phyloP scores from a whole-genome alignment of 92 coral and sea anemone genomes.

The Blastomussa wellsi region DNA sequence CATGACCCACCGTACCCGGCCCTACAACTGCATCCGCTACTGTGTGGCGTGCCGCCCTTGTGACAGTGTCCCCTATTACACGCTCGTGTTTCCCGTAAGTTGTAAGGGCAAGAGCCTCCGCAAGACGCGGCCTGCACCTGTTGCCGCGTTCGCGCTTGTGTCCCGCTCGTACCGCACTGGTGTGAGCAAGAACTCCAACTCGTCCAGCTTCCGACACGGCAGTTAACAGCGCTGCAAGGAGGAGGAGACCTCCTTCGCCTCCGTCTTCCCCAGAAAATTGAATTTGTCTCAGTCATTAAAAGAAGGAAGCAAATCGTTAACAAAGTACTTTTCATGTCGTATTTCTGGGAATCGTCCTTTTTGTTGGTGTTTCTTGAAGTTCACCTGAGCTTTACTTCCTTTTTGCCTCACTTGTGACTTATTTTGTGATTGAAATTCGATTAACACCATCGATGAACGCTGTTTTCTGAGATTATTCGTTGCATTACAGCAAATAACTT shows the following conservation, averaged over 20 bases:
- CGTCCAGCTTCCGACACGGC: constrained; percentile 67
- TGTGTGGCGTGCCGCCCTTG: constrained; percentile 64
- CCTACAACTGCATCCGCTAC: constrained; percentile 56
- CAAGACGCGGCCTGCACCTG: constrained; percentile 41
- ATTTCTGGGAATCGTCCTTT: background rate
- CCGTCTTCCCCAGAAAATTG: constrained; percentile 48
- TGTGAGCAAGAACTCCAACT: constrained; percentile 68
- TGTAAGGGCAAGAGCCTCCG: constrained; percentile 71
- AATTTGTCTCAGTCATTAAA: constrained; percentile 20
- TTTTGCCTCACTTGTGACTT: background rate
- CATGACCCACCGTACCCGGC: constrained; percentile 72
- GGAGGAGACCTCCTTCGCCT: constrained; percentile 63
- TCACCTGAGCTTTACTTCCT: background rate
- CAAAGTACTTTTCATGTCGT: constrained; percentile 2
- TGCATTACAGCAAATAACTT: background rate
- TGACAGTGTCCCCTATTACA: constrained; percentile 64
- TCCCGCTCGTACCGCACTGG: constrained; percentile 72
- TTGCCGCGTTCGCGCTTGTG: constrained; percentile 56
- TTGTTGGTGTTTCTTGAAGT: background rate
- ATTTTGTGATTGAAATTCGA: background rate
- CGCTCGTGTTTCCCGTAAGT: constrained; percentile 49
- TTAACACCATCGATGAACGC: background rate
- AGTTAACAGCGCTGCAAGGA: constrained; percentile 54
- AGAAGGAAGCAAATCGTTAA: background rate
- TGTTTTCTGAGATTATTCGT: background rate